Evolutionary conservation across 2,888 invertebrate genomes (phyloP).

Genomic region (Sympetrum striolatum): DNA sequence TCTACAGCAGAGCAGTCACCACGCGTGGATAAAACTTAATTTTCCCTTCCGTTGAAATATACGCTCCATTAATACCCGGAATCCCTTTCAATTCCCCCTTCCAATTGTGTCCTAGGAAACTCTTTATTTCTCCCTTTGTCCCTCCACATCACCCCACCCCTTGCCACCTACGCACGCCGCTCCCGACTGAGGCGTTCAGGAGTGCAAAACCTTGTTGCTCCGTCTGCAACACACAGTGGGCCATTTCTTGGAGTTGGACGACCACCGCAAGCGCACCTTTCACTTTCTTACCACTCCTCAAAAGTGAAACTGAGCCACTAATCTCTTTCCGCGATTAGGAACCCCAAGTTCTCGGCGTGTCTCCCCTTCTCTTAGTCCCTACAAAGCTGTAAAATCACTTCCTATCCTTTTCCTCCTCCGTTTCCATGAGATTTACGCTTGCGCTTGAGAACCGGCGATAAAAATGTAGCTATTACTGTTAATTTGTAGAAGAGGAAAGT

Average conservation of each 20-base stretch:
- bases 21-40: not conserved
- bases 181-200: not conserved
- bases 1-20: not conserved
- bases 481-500: too few relatives aligned
- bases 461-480: too few relatives aligned
- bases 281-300: not conserved
- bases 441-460: too few relatives aligned
- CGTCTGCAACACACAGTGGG: slow-evolving; percentile 16
- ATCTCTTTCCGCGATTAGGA: not conserved
- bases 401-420: too few relatives aligned
- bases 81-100: not conserved
- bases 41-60: not conserved
- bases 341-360: not conserved
- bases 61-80: slow-evolving; percentile 18
- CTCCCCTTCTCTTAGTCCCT: not conserved
- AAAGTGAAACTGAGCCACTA: not conserved
- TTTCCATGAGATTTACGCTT: too few relatives aligned
- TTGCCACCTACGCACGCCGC: not conserved
- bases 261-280: not conserved
- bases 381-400: not conserved
- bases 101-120: not conserved
- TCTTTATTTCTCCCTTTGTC: not conserved
- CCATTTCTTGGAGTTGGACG: slow-evolving; percentile 8
- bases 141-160: not conserved
- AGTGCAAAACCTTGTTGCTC: slow-evolving; percentile 41